Conservation (phyloP, 92 coral and sea anemone genomes). For the Zoanthus solanderi region DNA sequence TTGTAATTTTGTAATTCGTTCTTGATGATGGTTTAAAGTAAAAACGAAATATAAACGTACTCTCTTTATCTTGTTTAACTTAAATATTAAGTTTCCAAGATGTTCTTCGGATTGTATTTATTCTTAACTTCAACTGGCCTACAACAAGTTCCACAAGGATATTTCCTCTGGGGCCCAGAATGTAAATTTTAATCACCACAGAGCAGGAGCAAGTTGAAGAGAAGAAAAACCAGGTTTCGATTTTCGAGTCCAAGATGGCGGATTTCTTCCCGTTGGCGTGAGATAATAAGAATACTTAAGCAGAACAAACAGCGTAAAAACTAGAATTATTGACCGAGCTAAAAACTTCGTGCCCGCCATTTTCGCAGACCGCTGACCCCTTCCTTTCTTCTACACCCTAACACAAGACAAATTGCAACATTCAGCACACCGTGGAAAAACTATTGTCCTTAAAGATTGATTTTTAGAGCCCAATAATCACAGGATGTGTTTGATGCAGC, state of each 20-base stretch:
- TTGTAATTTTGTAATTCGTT: no score
- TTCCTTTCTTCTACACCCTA: no score
- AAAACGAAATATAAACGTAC: no score
- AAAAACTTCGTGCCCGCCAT: conserved; percentile 25
- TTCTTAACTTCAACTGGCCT: background rate
- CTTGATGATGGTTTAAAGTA: no score
- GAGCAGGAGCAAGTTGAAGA: conserved; percentile 1
- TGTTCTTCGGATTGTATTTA: no score
- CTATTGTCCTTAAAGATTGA: no score
- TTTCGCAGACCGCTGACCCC: background rate
- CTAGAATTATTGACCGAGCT: conserved; percentile 23
- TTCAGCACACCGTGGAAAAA: no score
- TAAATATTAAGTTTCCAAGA: no score
- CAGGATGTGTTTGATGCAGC: no score
- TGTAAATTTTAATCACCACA: background rate
- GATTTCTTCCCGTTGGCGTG: conserved; percentile 17
- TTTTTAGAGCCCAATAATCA: no score
- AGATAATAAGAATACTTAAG: conserved; percentile 25
- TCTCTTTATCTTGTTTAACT: no score
- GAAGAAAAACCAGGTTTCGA: conserved; percentile 24
- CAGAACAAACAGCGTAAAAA: conserved; percentile 18
- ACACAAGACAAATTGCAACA: no score
- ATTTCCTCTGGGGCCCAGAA: conserved; percentile 13
- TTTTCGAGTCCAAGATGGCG: conserved; percentile 7
- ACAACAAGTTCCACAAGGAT: background rate